Evolutionary conservation across 2,888 invertebrate species (phyloP), one percentile per base, ranked within the genome.

Genomic region (Cistogaster globosa): DNA sequence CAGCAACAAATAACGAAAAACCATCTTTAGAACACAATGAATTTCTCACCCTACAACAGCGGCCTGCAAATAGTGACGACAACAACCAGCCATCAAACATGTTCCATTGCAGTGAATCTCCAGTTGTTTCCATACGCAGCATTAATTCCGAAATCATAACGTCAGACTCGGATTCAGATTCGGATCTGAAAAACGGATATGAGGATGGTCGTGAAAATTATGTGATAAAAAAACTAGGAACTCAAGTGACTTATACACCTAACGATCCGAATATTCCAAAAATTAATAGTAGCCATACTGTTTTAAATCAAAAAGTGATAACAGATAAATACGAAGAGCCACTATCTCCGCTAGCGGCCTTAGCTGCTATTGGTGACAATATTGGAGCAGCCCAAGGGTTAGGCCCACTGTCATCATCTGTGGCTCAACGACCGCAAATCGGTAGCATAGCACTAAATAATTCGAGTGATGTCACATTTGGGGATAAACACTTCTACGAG

Each of bases 401-500:
- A 20, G 79, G 83, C 0, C 16, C 78, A 32, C 80, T 3, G 9
- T 63, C 63, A 38, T 74, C 58, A 74, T 65, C 57, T 74, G 16
- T 62, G 71, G 11, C 86, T 72, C 65, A 81, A 75, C 67, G 84
- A n/a, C 92, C 93, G n/a, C 92, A 92, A 72, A 94, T 95, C 87
- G 95, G 95, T 67, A 95, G 94, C 89, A 94, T 96, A 36, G 94
- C 94, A 26, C 94, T 96, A 2, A 94, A 93, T 42, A 94, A 96
- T 88, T 96, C 96, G 0, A 94, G 94, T 36, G 95, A 96, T 90
- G 95, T 96, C 2, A 96, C 96, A 87, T 95, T 97, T 88, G 97
- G 96, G 0, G 95, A 96, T 88, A 96, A 95, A 88, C 96, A 96
- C 7, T 95, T 95, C 89, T 96, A 96, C 89, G 95, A 96, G 89